These are phyloP conservation scores for Habroteleia sp. DNA, from an alignment of 2,888 invertebrate genomes.

Conservation along the genomic window DNA sequence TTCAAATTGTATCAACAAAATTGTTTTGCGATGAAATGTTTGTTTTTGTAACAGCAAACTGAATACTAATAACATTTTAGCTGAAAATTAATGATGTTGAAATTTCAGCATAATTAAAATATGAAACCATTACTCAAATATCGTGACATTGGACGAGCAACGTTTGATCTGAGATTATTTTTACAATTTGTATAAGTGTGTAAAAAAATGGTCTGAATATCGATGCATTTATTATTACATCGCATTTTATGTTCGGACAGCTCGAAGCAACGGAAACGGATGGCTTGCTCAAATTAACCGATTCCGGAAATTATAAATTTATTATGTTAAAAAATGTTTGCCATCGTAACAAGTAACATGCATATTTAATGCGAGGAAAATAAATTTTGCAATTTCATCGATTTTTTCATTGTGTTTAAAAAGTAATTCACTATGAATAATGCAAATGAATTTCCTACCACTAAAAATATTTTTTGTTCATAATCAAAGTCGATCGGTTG, in stretches of 20 bases:
- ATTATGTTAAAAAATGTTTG: slow-evolving; percentile 15
- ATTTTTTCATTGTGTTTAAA: slow-evolving; percentile 1
- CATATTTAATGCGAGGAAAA: slow-evolving; percentile 5
- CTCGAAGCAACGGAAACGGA: slow-evolving; percentile 10
- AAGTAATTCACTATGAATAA: neutral
- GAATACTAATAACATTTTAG: no score
- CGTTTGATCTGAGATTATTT: no score
- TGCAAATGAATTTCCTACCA: slow-evolving; percentile 6
- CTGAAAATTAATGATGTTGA: no score
- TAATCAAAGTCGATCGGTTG: neutral
- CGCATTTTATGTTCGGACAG: slow-evolving; percentile 2
- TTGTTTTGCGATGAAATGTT: no score
- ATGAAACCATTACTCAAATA: no score
- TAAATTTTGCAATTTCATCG: slow-evolving; percentile 3
- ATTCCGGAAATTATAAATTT: slow-evolving; percentile 13
- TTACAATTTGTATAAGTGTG: slow-evolving; percentile 5
- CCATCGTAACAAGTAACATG: slow-evolving; percentile 2
- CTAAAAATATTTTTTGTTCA: slow-evolving; percentile 13
- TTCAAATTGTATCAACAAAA: no score
- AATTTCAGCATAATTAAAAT: no score
- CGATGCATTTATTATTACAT: slow-evolving; percentile 11
- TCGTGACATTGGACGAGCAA: no score
- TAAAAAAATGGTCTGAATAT: slow-evolving; percentile 13
- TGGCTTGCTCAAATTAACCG: slow-evolving; percentile 5
- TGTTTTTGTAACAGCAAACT: no score